Conservation (phyloP, 2,113 vertebrate genomes). For the Entomyzon cyanotis region DNA sequence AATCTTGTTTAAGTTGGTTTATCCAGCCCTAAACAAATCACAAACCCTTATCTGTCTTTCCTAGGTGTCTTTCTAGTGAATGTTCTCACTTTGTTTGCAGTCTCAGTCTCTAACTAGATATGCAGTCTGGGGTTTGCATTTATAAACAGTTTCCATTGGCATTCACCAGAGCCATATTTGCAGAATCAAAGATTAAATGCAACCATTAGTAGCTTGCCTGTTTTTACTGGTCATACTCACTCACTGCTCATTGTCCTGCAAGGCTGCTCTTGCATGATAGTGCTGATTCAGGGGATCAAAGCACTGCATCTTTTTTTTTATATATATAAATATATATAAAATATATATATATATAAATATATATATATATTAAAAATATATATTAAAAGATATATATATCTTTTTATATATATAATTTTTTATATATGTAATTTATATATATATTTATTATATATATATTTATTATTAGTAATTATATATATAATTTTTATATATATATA, state of each 20-base stretch:
- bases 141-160: neutral
- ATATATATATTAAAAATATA: neutral
- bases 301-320: too few relatives aligned
- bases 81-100: neutral
- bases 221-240: neutral
- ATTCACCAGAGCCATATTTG: neutral
- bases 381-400: neutral
- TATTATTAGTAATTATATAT: too few relatives aligned
- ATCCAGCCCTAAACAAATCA: neutral
- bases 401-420: too few relatives aligned
- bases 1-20: neutral
- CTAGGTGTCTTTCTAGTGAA: neutral
- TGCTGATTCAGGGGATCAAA: neutral
- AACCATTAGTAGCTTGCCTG: neutral
- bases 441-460: neutral
- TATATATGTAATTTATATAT: too few relatives aligned
- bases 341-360: too few relatives aligned
- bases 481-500: neutral
- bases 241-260: neutral
- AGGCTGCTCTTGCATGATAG: neutral
- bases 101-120: neutral
- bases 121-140: neutral
- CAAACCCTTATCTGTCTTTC: neutral
- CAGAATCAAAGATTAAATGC: neutral
- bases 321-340: too few relatives aligned